Percentiles rank a stretch among this genome's conserved stretches.
Conservation (phyloP, 2,797 vertebrate genomes). For the Pipistrellus nathusii region DNA sequence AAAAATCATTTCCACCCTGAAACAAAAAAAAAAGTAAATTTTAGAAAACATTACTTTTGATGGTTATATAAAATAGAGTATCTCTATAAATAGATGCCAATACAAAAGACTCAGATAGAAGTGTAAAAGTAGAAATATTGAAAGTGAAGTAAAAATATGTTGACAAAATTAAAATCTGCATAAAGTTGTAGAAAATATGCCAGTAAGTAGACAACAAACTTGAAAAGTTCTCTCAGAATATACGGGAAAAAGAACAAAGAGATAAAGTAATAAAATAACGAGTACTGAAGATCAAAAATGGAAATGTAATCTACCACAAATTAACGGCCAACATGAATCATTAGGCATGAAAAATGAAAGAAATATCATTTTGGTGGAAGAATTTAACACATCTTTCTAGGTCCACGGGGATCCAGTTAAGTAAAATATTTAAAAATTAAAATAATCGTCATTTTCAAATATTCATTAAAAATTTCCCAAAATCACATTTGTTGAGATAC, state of each 20-base stretch:
- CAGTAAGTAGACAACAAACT: neutral
- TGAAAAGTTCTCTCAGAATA: constrained; percentile 28
- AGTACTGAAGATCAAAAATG: neutral
- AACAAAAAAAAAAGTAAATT: constrained; percentile 28
- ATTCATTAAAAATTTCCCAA: neutral
- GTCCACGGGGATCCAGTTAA: neutral
- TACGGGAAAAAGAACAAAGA: neutral
- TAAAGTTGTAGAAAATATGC: neutral
- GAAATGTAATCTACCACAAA: neutral
- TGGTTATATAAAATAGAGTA: constrained; percentile 1
- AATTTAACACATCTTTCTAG: constrained; percentile 11
- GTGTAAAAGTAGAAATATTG: neutral
- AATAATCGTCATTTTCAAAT: constrained; percentile 41
- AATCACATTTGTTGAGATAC: neutral
- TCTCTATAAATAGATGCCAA: neutral
- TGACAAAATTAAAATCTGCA: constrained; percentile 48
- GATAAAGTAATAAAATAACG: neutral
- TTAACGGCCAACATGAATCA: neutral
- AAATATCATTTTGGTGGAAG: neutral
- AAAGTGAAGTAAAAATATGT: constrained; percentile 30
- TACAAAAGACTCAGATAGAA: neutral
- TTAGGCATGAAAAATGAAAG: neutral
- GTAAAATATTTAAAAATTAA: constrained; percentile 16
- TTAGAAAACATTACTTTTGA: constrained; percentile 49
- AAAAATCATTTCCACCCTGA: constrained; percentile 27